A percentile compares a stretch with the other conserved stretches of the same genome.
Conservation (phyloP, 2,888 invertebrate species). For the Parnassius orleans region DNA sequence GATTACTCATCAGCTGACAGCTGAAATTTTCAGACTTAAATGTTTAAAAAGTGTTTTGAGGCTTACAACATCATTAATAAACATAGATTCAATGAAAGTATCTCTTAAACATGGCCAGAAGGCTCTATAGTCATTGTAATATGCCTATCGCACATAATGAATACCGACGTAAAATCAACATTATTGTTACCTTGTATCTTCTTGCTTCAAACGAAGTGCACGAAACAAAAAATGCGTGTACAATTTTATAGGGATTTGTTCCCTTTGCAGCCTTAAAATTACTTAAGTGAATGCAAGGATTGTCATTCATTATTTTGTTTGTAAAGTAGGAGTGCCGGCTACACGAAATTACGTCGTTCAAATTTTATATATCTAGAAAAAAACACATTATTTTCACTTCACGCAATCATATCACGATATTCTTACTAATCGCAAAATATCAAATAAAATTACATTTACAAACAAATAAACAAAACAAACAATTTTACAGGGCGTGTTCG, state of each 20-base stretch:
- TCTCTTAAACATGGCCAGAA: not conserved
- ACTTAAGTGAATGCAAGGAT: conserved; percentile 89
- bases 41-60: too few species aligned
- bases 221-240: conserved; percentile 93
- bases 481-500: conserved; percentile 24
- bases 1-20: conserved; percentile 73
- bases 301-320: conserved; percentile 81
- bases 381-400: conserved; percentile 32
- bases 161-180: conserved; percentile 26
- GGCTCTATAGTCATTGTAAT: conserved; percentile 32
- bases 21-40: conserved; percentile 32
- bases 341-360: conserved; percentile 30
- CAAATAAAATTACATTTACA: conserved; percentile 8
- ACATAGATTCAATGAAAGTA: too few species aligned
- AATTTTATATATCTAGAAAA: conserved; percentile 33
- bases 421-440: conserved; percentile 7
- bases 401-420: conserved; percentile 20
- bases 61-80: too few species aligned
- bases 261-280: conserved; percentile 90
- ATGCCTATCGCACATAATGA: conserved; percentile 39
- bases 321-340: conserved; percentile 35
- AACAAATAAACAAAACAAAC: conserved; percentile 21
- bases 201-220: conserved; percentile 90
- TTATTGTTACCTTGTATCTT: conserved; percentile 86
- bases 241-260: conserved; percentile 86